A percentile compares a stretch with the other conserved stretches of the same genome.
These are phyloP conservation scores for Gobio gobio DNA, from an alignment of 2,113 vertebrate genomes.

Conservation along the genomic window DNA sequence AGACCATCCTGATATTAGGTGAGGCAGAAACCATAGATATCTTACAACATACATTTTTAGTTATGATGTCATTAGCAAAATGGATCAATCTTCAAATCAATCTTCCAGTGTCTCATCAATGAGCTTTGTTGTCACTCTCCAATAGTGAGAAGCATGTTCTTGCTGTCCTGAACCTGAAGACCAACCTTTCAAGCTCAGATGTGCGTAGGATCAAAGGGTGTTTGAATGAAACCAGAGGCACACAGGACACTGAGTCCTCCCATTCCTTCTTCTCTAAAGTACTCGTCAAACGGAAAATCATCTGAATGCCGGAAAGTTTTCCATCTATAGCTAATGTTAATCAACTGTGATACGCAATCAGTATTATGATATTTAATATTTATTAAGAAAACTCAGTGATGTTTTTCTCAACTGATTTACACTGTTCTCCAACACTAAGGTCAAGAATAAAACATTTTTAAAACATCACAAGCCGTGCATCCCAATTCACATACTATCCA, in stretches of 20 bases:
- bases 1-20: slow-evolving; percentile 86
- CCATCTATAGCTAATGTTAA: not conserved
- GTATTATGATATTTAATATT: not conserved
- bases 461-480: too few relatives aligned
- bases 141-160: slow-evolving; percentile 81
- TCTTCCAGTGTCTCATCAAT: not conserved
- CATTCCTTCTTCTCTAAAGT: slow-evolving; percentile 68
- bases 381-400: not conserved
- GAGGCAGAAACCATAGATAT: not conserved
- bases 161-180: slow-evolving; percentile 83
- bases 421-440: not conserved
- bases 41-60: not conserved
- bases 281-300: slow-evolving; percentile 44
- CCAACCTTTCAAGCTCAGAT: slow-evolving; percentile 74
- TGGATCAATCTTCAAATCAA: too few relatives aligned
- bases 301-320: not conserved
- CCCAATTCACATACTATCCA: too few relatives aligned
- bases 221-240: slow-evolving; percentile 65
- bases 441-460: not conserved
- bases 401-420: not conserved
- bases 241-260: not conserved
- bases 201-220: slow-evolving; percentile 75
- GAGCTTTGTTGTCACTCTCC: not conserved
- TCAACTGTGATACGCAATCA: not conserved
- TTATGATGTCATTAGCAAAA: not conserved